Evolutionary conservation across 2,888 invertebrate species (phyloP).

Genomic region (Agriopis aurantiaria): DNA sequence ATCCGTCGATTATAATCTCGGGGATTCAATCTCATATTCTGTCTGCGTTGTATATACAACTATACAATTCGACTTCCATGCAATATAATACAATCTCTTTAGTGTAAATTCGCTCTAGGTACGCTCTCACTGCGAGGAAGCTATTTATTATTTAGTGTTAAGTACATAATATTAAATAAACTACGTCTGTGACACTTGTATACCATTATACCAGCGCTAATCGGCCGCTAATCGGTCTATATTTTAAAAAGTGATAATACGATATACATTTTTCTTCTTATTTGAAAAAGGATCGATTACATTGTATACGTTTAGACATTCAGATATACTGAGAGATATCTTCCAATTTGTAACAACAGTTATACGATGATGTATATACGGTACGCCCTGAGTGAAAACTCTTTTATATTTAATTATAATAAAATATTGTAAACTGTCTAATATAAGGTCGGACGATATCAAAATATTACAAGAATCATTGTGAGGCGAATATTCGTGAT

Average conservation of each 20-base stretch:
- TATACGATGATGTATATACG: slow-evolving; percentile 85
- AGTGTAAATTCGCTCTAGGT: slow-evolving; percentile 83
- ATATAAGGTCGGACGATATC: slow-evolving; percentile 78
- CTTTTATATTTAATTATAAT: slow-evolving; percentile 83
- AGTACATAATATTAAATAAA: slow-evolving; percentile 77
- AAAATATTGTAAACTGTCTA: slow-evolving; percentile 80
- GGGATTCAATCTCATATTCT: slow-evolving; percentile 82
- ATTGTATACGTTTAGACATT: slow-evolving; percentile 91
- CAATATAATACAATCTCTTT: slow-evolving; percentile 81
- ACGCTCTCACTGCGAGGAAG: slow-evolving; percentile 76
- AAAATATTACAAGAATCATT: slow-evolving; percentile 52
- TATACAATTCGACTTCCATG: slow-evolving; percentile 72
- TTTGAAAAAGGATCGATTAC: slow-evolving; percentile 84
- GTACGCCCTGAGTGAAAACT: slow-evolving; percentile 77
- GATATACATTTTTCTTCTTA: slow-evolving; percentile 77
- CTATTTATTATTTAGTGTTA: slow-evolving; percentile 86
- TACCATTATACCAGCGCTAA: slow-evolving; percentile 81
- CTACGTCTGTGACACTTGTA: slow-evolving; percentile 83
- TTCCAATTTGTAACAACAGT: slow-evolving; percentile 81
- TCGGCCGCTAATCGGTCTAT: slow-evolving; percentile 74
- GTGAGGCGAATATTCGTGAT: slow-evolving; percentile 57
- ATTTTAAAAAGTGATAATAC: slow-evolving; percentile 74
- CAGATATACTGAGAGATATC: slow-evolving; percentile 75
- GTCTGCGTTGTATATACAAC: slow-evolving; percentile 66
- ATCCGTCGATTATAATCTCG: slow-evolving; percentile 81